phyloP scores from a whole-genome alignment of 2,113 vertebrate species.

The Embiotoca jacksoni region DNA sequence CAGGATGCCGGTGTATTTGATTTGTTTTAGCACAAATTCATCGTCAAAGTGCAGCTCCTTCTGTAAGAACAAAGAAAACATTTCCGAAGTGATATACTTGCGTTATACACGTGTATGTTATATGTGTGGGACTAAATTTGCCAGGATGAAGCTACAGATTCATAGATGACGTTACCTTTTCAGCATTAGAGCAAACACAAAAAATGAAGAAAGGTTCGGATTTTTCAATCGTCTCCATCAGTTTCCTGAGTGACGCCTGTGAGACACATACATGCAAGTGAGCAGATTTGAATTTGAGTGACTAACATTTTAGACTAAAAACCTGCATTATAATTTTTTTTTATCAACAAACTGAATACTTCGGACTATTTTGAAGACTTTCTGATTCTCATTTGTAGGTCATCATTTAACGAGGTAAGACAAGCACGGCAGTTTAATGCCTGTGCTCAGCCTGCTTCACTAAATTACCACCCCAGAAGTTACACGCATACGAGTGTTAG shows the following conservation, averaged over 20 bases:
- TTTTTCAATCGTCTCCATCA: conserved; percentile 88
- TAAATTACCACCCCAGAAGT: too few species aligned
- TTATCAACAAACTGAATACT: too few species aligned
- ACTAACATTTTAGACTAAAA: neutral
- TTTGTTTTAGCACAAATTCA: conserved; percentile 90
- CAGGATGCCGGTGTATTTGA: conserved; percentile 91
- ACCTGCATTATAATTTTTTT: too few species aligned
- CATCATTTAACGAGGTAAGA: too few species aligned
- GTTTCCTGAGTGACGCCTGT: conserved; percentile 90
- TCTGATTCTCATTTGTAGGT: too few species aligned
- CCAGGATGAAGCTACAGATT: neutral
- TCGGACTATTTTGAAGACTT: too few species aligned
- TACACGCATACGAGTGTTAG: too few species aligned
- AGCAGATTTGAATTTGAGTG: neutral
- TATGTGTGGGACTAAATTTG: neutral
- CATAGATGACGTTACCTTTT: conserved; percentile 85
- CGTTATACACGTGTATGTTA: neutral
- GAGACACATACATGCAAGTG: conserved; percentile 36
- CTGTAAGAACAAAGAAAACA: conserved; percentile 76
- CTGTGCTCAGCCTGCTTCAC: too few species aligned
- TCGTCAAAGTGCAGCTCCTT: conserved; percentile 92
- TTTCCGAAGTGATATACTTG: neutral
- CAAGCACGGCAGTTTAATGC: too few species aligned
- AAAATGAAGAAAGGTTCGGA: conserved; percentile 95
- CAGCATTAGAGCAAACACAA: conserved; percentile 92